Percentiles rank a stretch among this genome's conserved stretches.
These are phyloP conservation scores for Sterna hirundo DNA, from an alignment of 2,113 vertebrate species.

Conservation along the genomic window DNA sequence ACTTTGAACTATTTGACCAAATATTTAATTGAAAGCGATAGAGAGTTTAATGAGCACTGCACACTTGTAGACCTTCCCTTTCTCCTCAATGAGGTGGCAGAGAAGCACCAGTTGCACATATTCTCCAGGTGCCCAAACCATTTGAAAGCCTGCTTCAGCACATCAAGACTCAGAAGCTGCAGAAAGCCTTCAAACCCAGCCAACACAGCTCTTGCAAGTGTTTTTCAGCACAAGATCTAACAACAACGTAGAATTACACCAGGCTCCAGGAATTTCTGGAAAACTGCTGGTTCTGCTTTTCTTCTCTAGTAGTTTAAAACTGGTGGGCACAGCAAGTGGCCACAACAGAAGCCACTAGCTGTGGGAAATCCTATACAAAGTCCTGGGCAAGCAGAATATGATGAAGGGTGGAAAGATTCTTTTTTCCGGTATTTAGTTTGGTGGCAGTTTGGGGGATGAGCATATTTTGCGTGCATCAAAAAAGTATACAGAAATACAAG, in stretches of 20 bases:
- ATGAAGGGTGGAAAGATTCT: not conserved
- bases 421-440: not conserved
- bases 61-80: not conserved
- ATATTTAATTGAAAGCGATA: not conserved
- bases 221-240: not conserved
- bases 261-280: not conserved
- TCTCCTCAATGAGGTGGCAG: not conserved
- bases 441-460: not conserved
- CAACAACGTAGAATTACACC: not conserved
- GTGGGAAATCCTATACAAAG: not conserved
- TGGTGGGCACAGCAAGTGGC: not conserved
- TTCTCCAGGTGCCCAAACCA: not conserved
- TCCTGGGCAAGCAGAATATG: not conserved
- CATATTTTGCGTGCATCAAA: not conserved
- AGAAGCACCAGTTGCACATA: not conserved
- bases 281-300: not conserved
- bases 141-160: not conserved
- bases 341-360: conserved; percentile 1
- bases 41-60: not conserved
- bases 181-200: not conserved
- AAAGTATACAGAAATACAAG: not conserved
- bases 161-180: not conserved
- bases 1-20: not conserved
- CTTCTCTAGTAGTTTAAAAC: not conserved
- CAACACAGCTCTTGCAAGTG: not conserved